Conservation (phyloP, 1,140 invertebrate species). For the Euborellia annulipes region DNA sequence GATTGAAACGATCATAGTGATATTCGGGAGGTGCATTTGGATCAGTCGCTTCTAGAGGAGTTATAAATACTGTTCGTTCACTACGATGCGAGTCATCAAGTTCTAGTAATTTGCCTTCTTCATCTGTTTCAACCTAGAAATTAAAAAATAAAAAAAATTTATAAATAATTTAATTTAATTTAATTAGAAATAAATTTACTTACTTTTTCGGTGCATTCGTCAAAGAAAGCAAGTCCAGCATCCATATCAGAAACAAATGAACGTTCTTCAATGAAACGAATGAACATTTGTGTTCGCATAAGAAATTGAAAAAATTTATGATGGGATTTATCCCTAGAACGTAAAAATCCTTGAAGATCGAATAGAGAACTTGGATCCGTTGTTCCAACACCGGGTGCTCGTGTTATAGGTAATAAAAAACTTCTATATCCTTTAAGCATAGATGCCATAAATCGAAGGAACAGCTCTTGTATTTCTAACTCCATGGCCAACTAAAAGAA, state of each 20-base stretch:
- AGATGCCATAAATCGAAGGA: conserved; percentile 88
- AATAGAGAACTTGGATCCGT: conserved; percentile 92
- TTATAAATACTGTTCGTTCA: conserved; percentile 88
- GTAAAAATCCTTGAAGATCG: conserved; percentile 64
- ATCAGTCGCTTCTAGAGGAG: conserved; percentile 68
- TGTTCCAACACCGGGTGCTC: conserved; percentile 79
- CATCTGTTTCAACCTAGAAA: conserved; percentile 29
- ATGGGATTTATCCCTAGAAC: conserved; percentile 59
- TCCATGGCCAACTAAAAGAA: conserved; percentile 63
- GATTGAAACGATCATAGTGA: conserved; percentile 20
- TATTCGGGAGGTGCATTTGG: conserved; percentile 17
- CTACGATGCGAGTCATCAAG: conserved; percentile 56
- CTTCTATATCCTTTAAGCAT: conserved; percentile 82
- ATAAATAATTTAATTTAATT: background rate
- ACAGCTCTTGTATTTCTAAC: conserved; percentile 91
- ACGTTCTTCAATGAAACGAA: conserved; percentile 94
- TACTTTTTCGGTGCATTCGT: conserved; percentile 83
- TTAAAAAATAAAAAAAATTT: conserved; percentile 6
- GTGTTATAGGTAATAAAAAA: conserved; percentile 85
- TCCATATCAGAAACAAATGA: conserved; percentile 97
- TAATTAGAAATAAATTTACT: conserved; percentile 15
- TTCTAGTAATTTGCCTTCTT: conserved; percentile 49
- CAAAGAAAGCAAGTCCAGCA: conserved; percentile 86
- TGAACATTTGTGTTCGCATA: conserved; percentile 94
- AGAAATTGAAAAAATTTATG: conserved; percentile 81